phyloP scores from a whole-genome alignment of 1,140 invertebrate species.

The Cardiocondyla obscurior region DNA sequence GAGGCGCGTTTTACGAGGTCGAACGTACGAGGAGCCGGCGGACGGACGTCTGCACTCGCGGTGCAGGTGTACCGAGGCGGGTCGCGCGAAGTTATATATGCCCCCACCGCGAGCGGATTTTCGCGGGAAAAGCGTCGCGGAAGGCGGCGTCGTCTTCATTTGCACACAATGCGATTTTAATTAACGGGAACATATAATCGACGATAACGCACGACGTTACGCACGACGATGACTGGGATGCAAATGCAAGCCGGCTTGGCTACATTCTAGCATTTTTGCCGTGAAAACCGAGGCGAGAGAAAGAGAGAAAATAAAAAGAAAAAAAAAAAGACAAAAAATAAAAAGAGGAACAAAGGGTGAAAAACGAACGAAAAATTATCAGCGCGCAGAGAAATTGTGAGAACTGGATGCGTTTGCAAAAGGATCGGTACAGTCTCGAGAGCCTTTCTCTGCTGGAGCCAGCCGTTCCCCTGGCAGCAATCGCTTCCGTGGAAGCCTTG shows the following conservation, averaged over 20 bases:
- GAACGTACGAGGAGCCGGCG: background rate
- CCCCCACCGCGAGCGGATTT: background rate
- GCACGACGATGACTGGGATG: background rate
- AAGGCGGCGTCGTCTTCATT: background rate
- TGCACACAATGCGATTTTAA: conserved; percentile 33
- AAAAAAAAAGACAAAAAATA: background rate
- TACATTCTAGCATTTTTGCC: too few relatives aligned
- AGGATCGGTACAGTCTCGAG: conserved; percentile 51
- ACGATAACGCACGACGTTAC: background rate
- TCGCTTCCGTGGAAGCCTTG: conserved; percentile 73
- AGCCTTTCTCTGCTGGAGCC: conserved; percentile 42
- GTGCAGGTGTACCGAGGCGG: conserved; percentile 21
- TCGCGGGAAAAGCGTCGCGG: background rate
- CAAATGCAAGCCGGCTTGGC: background rate
- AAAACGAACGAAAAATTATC: background rate
- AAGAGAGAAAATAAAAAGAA: background rate
- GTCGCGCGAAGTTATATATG: background rate
- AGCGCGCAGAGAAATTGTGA: background rate
- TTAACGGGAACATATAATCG: background rate
- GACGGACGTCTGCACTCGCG: background rate
- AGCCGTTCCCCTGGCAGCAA: conserved; percentile 62
- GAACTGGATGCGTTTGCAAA: background rate
- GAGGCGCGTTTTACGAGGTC: conserved; percentile 20
- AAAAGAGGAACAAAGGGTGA: background rate
- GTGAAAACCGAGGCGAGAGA: background rate